Conservation (phyloP, 2,113 vertebrate genomes). For the Narcine bancroftii region DNA sequence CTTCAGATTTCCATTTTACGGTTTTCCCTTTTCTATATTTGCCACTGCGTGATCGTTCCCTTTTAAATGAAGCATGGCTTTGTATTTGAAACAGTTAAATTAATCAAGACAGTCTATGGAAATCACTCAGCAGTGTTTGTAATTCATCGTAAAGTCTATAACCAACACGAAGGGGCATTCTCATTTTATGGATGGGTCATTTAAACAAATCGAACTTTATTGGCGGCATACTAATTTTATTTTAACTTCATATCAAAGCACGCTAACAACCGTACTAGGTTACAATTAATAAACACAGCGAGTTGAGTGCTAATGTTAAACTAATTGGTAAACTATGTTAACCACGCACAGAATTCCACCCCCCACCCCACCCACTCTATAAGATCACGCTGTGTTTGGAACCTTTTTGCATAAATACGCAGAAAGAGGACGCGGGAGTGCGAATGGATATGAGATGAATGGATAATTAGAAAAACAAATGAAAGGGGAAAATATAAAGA, state of each 20-base stretch:
- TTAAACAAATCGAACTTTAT: slow-evolving; percentile 20
- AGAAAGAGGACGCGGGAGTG: neutral
- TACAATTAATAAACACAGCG: neutral
- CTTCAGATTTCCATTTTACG: neutral
- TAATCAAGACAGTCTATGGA: neutral
- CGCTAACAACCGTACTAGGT: neutral
- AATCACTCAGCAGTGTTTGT: neutral
- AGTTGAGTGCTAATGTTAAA: neutral
- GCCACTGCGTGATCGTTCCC: neutral
- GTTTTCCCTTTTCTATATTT: neutral
- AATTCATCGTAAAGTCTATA: neutral
- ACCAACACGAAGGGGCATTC: neutral
- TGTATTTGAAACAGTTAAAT: neutral
- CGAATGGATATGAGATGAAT: neutral
- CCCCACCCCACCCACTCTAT: no score
- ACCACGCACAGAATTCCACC: neutral
- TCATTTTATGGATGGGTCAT: neutral
- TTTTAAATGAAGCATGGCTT: neutral
- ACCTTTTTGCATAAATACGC: neutral
- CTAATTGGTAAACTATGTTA: neutral
- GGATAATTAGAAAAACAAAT: neutral
- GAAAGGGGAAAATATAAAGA: slow-evolving; percentile 26
- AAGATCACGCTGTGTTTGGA: neutral
- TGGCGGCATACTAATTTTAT: neutral
- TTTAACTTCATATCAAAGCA: neutral